Evolutionary conservation across 2,888 invertebrate genomes (phyloP).

Genomic region (Helicoverpa assulta): DNA sequence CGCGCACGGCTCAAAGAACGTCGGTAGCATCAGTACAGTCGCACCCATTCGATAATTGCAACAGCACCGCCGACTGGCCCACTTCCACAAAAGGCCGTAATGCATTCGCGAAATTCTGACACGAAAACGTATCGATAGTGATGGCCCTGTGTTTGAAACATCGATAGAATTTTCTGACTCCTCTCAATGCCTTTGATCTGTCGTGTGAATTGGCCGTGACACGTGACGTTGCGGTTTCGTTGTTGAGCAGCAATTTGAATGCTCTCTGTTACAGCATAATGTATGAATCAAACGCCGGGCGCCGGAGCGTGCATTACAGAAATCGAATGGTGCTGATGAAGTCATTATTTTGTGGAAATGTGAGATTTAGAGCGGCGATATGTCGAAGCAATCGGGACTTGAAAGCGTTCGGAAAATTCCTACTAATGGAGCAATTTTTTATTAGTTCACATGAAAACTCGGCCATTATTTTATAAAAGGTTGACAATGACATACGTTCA

Average conservation of each 20-base stretch:
- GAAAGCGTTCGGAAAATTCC: slow-evolving; percentile 54
- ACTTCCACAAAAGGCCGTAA: slow-evolving; percentile 73
- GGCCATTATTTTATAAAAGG: slow-evolving; percentile 7
- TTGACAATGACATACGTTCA: background rate
- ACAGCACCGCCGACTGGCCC: slow-evolving; percentile 69
- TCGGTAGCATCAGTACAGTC: slow-evolving; percentile 59
- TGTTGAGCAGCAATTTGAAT: slow-evolving; percentile 65
- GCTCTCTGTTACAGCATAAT: slow-evolving; percentile 46
- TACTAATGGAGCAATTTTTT: slow-evolving; percentile 59
- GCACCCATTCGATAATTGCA: slow-evolving; percentile 74
- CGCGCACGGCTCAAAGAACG: slow-evolving; percentile 71
- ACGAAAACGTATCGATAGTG: slow-evolving; percentile 66
- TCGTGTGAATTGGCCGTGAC: slow-evolving; percentile 62
- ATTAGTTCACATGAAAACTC: slow-evolving; percentile 42
- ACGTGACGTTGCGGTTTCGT: slow-evolving; percentile 52
- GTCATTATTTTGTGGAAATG: slow-evolving; percentile 54
- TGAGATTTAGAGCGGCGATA: slow-evolving; percentile 58
- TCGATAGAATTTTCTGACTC: slow-evolving; percentile 64
- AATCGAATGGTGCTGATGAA: slow-evolving; percentile 55
- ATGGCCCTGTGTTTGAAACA: slow-evolving; percentile 59
- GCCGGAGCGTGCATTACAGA: slow-evolving; percentile 40
- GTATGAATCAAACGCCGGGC: slow-evolving; percentile 34
- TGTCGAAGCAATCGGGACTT: slow-evolving; percentile 45
- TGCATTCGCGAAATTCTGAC: slow-evolving; percentile 75
- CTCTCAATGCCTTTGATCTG: slow-evolving; percentile 56